Conservation (phyloP, 1,140 invertebrate species). For the Sminthurinus signatus region DNA sequence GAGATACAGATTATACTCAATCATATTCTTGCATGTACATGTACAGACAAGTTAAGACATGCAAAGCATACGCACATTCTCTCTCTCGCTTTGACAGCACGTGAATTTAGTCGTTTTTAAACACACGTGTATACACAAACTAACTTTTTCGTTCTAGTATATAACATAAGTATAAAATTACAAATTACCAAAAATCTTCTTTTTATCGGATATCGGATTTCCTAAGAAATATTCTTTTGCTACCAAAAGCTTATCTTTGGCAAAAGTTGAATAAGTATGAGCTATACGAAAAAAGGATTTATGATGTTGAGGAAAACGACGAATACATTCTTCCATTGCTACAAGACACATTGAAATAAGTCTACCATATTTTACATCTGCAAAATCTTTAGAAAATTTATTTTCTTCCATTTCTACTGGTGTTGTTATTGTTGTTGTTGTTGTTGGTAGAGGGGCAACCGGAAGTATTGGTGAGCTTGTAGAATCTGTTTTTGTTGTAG, state of each 20-base stretch:
- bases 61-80: too few relatives aligned
- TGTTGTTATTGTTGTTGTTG: background rate
- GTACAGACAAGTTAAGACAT: too few relatives aligned
- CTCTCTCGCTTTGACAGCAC: too few relatives aligned
- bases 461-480: background rate
- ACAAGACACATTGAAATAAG: constrained; percentile 57
- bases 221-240: constrained; percentile 63
- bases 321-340: constrained; percentile 74
- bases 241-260: constrained; percentile 58
- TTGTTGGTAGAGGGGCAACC: background rate
- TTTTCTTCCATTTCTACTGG: constrained; percentile 6
- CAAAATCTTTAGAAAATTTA: constrained; percentile 23
- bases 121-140: too few relatives aligned
- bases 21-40: too few relatives aligned
- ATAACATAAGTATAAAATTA: too few relatives aligned
- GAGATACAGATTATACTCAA: too few relatives aligned
- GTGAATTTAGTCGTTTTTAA: too few relatives aligned
- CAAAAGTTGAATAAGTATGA: constrained; percentile 72
- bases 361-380: constrained; percentile 23
- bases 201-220: constrained; percentile 51
- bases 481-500: background rate
- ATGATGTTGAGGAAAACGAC: constrained; percentile 82
- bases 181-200: constrained; percentile 59
- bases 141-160: too few relatives aligned
- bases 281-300: constrained; percentile 84